phyloP scores from a whole-genome alignment of 2,888 invertebrate species.

The Autographa gamma region DNA sequence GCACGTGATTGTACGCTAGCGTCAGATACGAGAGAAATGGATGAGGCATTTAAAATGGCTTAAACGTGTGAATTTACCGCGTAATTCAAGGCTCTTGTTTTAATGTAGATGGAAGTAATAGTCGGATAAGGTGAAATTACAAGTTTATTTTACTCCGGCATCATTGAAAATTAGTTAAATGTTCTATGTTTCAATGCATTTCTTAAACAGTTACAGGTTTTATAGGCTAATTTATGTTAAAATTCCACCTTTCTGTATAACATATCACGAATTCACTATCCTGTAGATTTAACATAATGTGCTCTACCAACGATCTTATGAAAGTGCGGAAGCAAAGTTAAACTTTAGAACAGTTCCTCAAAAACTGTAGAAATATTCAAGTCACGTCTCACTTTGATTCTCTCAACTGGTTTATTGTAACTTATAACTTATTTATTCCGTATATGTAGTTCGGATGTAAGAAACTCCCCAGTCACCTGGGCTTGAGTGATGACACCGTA shows the following conservation, averaged over 20 bases:
- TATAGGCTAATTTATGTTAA: too few species aligned
- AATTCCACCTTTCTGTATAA: too few species aligned
- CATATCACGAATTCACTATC: too few species aligned
- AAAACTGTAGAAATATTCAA: slow-evolving; percentile 13
- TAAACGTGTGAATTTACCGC: background rate
- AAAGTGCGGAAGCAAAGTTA: background rate
- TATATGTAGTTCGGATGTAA: slow-evolving; percentile 35
- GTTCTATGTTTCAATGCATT: too few species aligned
- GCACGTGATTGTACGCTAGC: slow-evolving; percentile 5
- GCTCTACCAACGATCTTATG: too few species aligned
- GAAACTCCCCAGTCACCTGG: slow-evolving; percentile 64
- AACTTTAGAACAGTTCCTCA: slow-evolving; percentile 6
- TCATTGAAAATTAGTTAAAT: too few species aligned
- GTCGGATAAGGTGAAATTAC: background rate
- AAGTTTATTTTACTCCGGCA: too few species aligned
- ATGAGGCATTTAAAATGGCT: background rate
- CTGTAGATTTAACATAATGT: too few species aligned
- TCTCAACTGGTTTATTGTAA: slow-evolving; percentile 34
- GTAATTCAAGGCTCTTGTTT: background rate
- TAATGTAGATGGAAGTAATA: background rate
- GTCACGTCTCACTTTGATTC: slow-evolving; percentile 37
- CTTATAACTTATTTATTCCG: slow-evolving; percentile 48
- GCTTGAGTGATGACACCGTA: slow-evolving; percentile 74
- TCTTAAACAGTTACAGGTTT: too few species aligned
- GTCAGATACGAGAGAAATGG: background rate